Evolutionary conservation across 2,113 vertebrate genomes (phyloP).

Genomic region (Cyphomyrus plagiostoma): DNA sequence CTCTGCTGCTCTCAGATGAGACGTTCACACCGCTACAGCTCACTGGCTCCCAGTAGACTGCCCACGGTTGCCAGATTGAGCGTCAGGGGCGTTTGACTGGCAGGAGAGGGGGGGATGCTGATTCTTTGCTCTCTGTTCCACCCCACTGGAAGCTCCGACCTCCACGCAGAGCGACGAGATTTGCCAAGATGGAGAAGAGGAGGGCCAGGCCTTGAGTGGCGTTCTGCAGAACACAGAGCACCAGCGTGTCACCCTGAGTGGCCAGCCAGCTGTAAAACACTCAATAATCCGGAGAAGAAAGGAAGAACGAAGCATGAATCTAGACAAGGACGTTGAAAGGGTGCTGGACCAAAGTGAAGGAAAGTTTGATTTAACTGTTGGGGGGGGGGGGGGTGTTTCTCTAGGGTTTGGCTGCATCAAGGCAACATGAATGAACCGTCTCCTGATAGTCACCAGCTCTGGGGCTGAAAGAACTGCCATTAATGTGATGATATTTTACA

Average conservation of each 20-base stretch:
- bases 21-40: neutral
- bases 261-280: constrained; percentile 21
- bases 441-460: neutral
- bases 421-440: neutral
- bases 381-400: neutral
- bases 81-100: neutral
- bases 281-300: neutral
- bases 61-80: neutral
- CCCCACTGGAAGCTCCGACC: neutral
- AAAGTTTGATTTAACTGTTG: neutral
- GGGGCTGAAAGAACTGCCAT: neutral
- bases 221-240: neutral
- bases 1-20: neutral
- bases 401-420: neutral
- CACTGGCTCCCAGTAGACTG: neutral
- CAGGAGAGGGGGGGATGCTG: neutral
- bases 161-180: neutral
- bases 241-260: constrained; percentile 20
- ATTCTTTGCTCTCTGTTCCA: neutral
- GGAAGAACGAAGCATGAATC: neutral
- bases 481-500: neutral
- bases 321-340: constrained; percentile 11
- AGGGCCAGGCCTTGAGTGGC: neutral
- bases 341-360: neutral
- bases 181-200: neutral